Conservation (phyloP, 1,140 invertebrate genomes). For the Trissolcus basalis region DNA sequence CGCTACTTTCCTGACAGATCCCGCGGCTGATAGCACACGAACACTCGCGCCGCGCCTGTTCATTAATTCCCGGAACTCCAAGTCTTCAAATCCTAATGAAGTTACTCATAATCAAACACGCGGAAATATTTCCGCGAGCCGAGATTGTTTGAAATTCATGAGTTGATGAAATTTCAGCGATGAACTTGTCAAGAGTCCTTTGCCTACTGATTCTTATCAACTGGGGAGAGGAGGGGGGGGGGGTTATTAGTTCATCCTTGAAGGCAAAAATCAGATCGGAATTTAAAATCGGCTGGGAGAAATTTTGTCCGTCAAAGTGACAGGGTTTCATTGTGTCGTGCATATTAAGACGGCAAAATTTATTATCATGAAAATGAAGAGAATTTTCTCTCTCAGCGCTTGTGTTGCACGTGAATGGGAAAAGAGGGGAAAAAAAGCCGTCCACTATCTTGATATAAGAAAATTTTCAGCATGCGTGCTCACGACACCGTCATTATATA, state of each 20-base stretch:
- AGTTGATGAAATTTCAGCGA: too few species aligned
- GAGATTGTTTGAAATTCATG: too few species aligned
- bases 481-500: constrained; percentile 20
- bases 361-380: constrained; percentile 7
- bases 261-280: too few species aligned
- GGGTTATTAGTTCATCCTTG: too few species aligned
- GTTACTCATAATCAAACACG: too few species aligned
- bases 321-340: too few species aligned
- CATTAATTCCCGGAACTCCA: constrained; percentile 4
- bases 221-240: too few species aligned
- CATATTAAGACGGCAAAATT: not conserved
- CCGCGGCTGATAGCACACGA: constrained; percentile 7
- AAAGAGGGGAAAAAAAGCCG: constrained; percentile 1
- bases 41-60: constrained; percentile 9
- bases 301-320: not conserved
- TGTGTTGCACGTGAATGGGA: constrained; percentile 13
- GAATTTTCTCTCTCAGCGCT: constrained; percentile 2
- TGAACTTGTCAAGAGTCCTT: too few species aligned
- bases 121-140: too few species aligned
- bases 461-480: constrained; percentile 33
- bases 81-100: not conserved
- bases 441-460: constrained; percentile 14
- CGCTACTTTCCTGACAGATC: constrained; percentile 10
- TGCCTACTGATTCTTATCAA: too few species aligned
- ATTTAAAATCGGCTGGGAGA: not conserved